These are phyloP conservation scores for Spizaetus ornatus DNA, from an alignment of 2,113 vertebrate species.

Conservation along the genomic window DNA sequence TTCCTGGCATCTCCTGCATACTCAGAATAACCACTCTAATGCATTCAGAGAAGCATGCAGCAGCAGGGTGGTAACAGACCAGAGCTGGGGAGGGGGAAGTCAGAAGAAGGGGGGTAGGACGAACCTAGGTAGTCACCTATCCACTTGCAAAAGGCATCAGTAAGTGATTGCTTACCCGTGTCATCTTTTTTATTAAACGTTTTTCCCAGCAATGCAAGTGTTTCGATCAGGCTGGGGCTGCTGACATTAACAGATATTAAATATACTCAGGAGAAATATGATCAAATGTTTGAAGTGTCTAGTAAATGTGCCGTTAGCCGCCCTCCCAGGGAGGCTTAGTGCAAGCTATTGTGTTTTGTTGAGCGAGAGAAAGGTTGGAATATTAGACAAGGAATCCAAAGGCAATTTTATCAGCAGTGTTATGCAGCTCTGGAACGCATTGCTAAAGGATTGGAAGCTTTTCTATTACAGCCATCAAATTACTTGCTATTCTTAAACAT, in stretches of 20 bases:
- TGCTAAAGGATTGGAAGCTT: constrained; percentile 42
- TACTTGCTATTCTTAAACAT: constrained; percentile 58
- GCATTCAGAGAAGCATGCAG: constrained; percentile 4
- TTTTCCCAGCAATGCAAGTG: constrained; percentile 26
- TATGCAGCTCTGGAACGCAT: constrained; percentile 33
- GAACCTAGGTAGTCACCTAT: neutral
- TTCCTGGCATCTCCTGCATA: constrained; percentile 59
- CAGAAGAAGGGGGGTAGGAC: neutral
- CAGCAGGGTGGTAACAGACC: constrained; percentile 12
- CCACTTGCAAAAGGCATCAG: constrained; percentile 47
- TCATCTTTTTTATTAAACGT: constrained; percentile 46
- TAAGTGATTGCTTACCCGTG: constrained; percentile 43
- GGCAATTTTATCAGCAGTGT: constrained; percentile 58
- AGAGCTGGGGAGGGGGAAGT: neutral
- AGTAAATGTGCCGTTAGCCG: constrained; percentile 62
- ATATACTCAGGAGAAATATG: constrained; percentile 65
- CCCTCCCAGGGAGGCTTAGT: constrained; percentile 51
- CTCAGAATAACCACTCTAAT: constrained; percentile 63
- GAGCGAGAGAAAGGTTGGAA: constrained; percentile 52
- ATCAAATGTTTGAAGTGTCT: constrained; percentile 66
- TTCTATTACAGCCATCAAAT: constrained; percentile 53
- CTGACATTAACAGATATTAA: constrained; percentile 69
- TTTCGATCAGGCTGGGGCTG: constrained; percentile 42
- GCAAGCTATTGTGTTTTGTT: constrained; percentile 63
- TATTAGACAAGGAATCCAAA: constrained; percentile 62